Percentiles rank a stretch among this genome's conserved stretches.
Evolutionary conservation across 2,888 invertebrate species (phyloP).

Genomic region (Epirrhoe alternata): DNA sequence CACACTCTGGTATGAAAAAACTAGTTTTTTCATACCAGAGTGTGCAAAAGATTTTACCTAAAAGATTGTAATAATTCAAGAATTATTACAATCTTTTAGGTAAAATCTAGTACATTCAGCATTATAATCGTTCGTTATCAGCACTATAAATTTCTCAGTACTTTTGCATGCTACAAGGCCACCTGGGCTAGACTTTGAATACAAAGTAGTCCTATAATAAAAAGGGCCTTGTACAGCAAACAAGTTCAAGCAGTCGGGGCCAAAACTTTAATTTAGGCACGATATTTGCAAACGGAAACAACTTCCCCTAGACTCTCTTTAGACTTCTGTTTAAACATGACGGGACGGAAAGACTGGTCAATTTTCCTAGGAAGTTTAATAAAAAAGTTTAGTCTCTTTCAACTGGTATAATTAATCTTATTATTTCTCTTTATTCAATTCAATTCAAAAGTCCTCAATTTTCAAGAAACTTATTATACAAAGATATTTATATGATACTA

Average conservation of each 20-base stretch:
- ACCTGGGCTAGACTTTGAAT: conserved; percentile 28
- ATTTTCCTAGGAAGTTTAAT: not conserved
- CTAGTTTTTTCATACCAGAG: too few relatives aligned
- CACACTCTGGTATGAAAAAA: too few relatives aligned
- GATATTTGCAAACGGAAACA: conserved; percentile 71
- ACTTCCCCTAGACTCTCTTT: conserved; percentile 34
- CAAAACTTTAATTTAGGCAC: conserved; percentile 71
- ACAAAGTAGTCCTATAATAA: conserved; percentile 42
- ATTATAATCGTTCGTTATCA: not conserved
- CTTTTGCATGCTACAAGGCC: conserved; percentile 21
- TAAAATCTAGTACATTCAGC: not conserved
- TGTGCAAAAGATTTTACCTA: too few relatives aligned
- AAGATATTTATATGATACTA: too few relatives aligned
- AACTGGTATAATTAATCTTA: too few relatives aligned
- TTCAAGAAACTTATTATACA: too few relatives aligned
- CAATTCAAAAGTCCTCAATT: too few relatives aligned
- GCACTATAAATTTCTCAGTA: conserved; percentile 1
- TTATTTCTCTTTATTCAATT: too few relatives aligned
- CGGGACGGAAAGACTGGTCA: conserved; percentile 8
- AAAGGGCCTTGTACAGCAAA: conserved; percentile 52
- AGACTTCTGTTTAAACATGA: not conserved
- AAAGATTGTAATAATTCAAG: too few relatives aligned
- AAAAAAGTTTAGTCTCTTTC: too few relatives aligned
- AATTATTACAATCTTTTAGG: too few relatives aligned
- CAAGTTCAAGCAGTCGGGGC: conserved; percentile 64